Evolutionary conservation across 1,140 invertebrate genomes (phyloP), one percentile per base, ranked within the genome.

Genomic region (Pseudomyrmex gracilis): DNA sequence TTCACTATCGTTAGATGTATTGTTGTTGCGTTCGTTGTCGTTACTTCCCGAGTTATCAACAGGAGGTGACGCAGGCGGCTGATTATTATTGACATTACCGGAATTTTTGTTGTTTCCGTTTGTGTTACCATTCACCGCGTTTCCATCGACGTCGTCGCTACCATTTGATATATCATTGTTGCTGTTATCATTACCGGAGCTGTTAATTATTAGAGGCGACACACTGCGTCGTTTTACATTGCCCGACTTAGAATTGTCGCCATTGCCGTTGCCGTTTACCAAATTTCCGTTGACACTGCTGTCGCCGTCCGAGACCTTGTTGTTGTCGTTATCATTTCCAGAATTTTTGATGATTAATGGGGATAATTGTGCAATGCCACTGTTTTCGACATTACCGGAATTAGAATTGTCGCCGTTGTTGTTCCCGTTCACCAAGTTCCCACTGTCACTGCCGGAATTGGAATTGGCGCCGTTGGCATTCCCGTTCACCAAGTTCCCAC

Each of bases 211-310:
- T 0, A 58, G 22, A 7, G n/a, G n/a, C 7, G 4, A 53, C 43
- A 17, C 55, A 17, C n/a, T 57, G 8, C 55, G 55, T n/a, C 55
- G 55, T 57, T 57, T 4, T 5, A 57, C 8, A 17, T 57, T 57
- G 15, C n/a, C n/a, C 2, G 55, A 57, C 2, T 67, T 66, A 2
- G 58, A 15, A 22, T 83, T 86, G 49, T 76, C 24, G 15, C 78
- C 67, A 71, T 84, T 84, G 57, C 20, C 45, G 13, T 84, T 84
- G 2, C 83, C 83, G 58, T 80, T 82, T 2, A 85, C 53, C 5
- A 85, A 71, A 47, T 77, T 83, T 53, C 78, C 73, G 22, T 71
- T 13, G n/a, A 66, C 43, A 12, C 15, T 55, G 20, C 70, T 57
- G n/a, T 71, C n/a, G 9, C 51, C 53, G 13, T 74, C 70, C 10